Conservation (phyloP, 2,797 vertebrate genomes). For the Anguilla anguilla region DNA sequence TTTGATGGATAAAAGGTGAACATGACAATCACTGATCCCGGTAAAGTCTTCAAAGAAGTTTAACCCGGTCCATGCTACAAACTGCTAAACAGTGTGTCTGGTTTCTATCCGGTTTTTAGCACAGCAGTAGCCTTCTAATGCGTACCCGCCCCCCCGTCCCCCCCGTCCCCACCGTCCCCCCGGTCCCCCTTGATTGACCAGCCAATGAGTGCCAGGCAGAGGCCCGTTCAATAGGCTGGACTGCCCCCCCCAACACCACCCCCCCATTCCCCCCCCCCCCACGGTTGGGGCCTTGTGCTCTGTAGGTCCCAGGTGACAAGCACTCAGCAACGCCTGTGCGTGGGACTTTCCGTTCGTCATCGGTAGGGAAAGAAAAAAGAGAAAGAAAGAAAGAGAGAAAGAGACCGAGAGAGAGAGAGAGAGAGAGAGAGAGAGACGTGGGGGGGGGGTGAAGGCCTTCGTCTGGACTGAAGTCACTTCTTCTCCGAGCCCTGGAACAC, state of each 20-base stretch:
- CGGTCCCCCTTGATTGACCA: neutral
- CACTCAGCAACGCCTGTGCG: neutral
- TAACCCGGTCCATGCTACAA: neutral
- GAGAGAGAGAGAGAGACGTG: neutral
- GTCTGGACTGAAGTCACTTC: neutral
- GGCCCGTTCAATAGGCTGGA: neutral
- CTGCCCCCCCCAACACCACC: too few relatives aligned
- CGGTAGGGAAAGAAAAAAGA: neutral
- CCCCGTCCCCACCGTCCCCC: too few relatives aligned
- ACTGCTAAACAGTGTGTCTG: neutral
- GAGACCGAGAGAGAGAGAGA: neutral
- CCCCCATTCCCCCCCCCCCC: too few relatives aligned
- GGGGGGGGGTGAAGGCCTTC: neutral
- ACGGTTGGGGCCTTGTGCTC: neutral
- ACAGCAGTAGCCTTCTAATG: neutral
- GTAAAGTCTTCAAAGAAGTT: neutral
- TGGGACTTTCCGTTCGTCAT: neutral
- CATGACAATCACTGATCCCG: too few relatives aligned
- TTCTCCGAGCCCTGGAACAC: slow-evolving; percentile 1
- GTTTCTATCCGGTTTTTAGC: neutral
- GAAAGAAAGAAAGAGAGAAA: neutral
- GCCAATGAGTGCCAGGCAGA: neutral
- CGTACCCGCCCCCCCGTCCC: neutral
- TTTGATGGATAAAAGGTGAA: too few relatives aligned
- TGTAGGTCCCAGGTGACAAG: neutral